These are phyloP conservation scores for Rynchops niger DNA, from an alignment of 2,113 vertebrate genomes.

Conservation along the genomic window DNA sequence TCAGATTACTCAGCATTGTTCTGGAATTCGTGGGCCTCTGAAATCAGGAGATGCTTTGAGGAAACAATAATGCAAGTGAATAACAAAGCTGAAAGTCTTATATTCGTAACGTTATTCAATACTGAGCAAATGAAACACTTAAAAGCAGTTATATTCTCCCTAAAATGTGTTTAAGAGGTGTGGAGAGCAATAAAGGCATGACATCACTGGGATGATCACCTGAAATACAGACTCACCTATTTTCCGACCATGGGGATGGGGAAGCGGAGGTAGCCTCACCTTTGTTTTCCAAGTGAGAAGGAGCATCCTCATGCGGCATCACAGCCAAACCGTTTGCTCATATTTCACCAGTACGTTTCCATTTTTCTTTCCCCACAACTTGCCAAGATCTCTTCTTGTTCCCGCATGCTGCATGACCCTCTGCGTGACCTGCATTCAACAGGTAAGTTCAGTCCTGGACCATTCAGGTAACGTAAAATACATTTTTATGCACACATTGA, in stretches of 20 bases:
- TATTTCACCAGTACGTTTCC: neutral
- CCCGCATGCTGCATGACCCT: neutral
- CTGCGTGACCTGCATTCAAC: neutral
- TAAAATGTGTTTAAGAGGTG: neutral
- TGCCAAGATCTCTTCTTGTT: neutral
- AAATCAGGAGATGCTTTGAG: neutral
- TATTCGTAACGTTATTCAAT: neutral
- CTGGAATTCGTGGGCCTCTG: neutral
- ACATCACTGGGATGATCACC: neutral
- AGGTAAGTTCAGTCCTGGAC: neutral
- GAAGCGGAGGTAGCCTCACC: neutral
- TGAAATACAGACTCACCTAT: neutral
- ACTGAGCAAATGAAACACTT: neutral
- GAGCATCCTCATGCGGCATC: neutral
- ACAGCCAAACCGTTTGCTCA: neutral
- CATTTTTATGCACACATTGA: neutral
- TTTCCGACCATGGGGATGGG: neutral
- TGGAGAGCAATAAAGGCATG: neutral
- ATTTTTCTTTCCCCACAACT: neutral
- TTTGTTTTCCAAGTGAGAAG: neutral
- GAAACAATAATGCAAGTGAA: neutral
- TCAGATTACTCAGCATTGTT: neutral
- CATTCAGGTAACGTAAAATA: neutral
- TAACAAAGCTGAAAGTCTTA: neutral
- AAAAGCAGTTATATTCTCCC: neutral